Evolutionary conservation across 2,113 vertebrate species (phyloP).

Genomic region (Crotalus viridis): DNA sequence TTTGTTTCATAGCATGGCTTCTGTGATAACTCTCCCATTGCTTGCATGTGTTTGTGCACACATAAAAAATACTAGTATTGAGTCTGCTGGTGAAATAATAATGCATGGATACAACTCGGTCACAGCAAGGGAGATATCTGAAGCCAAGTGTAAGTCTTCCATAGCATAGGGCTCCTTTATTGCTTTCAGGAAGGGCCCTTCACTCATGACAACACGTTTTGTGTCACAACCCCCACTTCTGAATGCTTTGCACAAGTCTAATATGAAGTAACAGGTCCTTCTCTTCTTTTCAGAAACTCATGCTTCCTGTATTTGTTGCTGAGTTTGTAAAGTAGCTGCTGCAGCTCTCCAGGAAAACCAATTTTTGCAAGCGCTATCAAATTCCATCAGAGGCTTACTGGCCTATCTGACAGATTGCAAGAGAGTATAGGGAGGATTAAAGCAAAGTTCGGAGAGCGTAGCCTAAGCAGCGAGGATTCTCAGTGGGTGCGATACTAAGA

Average conservation of each 20-base stretch:
- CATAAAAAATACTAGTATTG: background rate
- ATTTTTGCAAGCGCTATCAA: conserved; percentile 30
- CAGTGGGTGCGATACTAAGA: background rate
- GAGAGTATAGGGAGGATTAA: conserved; percentile 14
- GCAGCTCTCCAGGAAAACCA: conserved; percentile 14
- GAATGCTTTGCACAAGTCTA: background rate
- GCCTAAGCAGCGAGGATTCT: background rate
- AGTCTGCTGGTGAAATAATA: background rate
- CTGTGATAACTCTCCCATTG: background rate
- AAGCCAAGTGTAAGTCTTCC: background rate
- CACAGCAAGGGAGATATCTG: background rate
- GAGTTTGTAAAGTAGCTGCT: background rate
- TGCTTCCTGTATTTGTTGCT: background rate
- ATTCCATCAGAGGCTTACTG: conserved; percentile 9
- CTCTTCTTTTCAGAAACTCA: background rate
- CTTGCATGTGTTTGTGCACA: background rate
- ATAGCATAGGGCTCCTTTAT: background rate
- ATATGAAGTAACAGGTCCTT: background rate
- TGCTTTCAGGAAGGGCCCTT: background rate
- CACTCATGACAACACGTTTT: background rate
- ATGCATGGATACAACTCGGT: background rate
- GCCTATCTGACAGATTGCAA: conserved; percentile 13
- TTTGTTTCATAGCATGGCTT: background rate
- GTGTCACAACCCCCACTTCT: background rate
- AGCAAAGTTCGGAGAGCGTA: background rate